Evolutionary conservation across 2,797 vertebrate species (phyloP).

Genomic region (Megalops cyprinoides): DNA sequence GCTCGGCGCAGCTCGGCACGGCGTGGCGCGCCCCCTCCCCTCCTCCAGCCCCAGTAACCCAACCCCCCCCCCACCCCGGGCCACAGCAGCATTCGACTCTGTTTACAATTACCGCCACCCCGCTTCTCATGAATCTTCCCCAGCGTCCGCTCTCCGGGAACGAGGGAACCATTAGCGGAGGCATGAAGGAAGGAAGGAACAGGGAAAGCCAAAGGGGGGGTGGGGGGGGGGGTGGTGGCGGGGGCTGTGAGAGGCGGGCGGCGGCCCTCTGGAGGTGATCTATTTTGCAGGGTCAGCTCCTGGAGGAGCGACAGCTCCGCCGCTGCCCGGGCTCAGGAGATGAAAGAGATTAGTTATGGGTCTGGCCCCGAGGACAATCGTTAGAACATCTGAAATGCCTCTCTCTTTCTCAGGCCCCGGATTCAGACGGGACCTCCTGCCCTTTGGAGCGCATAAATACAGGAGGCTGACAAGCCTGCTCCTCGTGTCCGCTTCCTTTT

Average conservation of each 20-base stretch:
- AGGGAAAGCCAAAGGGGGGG: conserved; percentile 82
- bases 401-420: neutral
- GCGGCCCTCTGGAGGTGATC: conserved; percentile 60
- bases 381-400: conserved; percentile 29
- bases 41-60: conserved; percentile 45
- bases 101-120: conserved; percentile 82
- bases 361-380: conserved; percentile 68
- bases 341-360: conserved; percentile 71
- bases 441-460: no score
- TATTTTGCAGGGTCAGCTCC: conserved; percentile 59
- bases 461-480: no score
- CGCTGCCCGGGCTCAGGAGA: conserved; percentile 42
- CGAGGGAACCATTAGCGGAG: conserved; percentile 84
- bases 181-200: conserved; percentile 83
- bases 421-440: no score
- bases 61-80: conserved; percentile 56
- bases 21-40: no score
- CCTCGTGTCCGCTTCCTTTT: no score
- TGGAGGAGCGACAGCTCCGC: conserved; percentile 49
- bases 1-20: no score
- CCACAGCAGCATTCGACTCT: conserved; percentile 61
- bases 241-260: conserved; percentile 56
- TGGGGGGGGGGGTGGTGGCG: conserved; percentile 76
- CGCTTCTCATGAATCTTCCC: conserved; percentile 83
- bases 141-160: conserved; percentile 82